These are phyloP conservation scores for Calosoma granatense DNA, from an alignment of 1,140 invertebrate species.

Conservation along the genomic window DNA sequence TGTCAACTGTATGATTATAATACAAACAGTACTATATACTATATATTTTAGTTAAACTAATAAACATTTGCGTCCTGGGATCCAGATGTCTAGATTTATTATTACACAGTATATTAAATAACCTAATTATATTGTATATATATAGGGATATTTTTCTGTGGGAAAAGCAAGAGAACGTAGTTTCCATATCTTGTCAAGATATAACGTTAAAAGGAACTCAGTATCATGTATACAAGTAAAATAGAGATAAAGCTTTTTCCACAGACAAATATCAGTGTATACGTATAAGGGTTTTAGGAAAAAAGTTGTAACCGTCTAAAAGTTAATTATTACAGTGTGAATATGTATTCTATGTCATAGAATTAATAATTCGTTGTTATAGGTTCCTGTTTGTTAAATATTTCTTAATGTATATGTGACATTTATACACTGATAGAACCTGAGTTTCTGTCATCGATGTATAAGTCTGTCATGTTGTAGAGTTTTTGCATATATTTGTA, in stretches of 20 bases:
- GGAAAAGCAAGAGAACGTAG: too few relatives aligned
- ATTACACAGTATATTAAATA: too few relatives aligned
- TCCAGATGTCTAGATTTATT: too few relatives aligned
- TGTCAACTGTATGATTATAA: too few relatives aligned
- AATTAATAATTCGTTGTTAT: conserved; percentile 4
- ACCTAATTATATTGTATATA: too few relatives aligned
- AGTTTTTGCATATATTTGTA: conserved; percentile 1
- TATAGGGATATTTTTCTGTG: too few relatives aligned
- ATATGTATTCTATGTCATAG: conserved; percentile 7
- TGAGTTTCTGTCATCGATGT: neutral
- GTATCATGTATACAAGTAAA: neutral
- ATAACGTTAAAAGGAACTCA: neutral
- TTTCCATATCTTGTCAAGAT: too few relatives aligned
- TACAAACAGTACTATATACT: too few relatives aligned
- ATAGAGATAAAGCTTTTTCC: neutral
- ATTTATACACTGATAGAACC: neutral
- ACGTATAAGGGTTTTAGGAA: neutral
- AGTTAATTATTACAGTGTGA: conserved; percentile 1
- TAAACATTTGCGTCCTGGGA: too few relatives aligned
- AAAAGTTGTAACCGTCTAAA: neutral
- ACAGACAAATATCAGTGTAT: neutral
- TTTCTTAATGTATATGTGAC: neutral
- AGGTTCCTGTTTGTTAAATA: conserved; percentile 4
- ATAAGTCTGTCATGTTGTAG: neutral
- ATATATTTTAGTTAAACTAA: too few relatives aligned